Evolutionary conservation across 1,140 invertebrate species (phyloP).

Genomic region (Ceratitis capitata): DNA sequence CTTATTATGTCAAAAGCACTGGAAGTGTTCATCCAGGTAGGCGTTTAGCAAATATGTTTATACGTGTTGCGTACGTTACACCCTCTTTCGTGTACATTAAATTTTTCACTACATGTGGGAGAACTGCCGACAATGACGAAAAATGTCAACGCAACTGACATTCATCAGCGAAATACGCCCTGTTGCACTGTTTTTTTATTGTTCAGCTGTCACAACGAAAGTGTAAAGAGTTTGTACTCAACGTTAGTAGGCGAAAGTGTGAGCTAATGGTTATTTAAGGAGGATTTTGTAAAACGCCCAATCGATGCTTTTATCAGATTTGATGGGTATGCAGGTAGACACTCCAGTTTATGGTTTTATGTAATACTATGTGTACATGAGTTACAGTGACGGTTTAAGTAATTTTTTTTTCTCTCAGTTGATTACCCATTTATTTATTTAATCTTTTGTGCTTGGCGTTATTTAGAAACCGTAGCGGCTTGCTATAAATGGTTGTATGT

Average conservation of each 20-base stretch:
- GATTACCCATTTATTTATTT: not conserved
- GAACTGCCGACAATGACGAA: not conserved
- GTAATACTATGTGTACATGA: too few relatives aligned
- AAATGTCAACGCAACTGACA: slow-evolving; percentile 17
- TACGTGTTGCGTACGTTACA: too few relatives aligned
- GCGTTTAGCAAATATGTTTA: not conserved
- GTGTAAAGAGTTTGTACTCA: not conserved
- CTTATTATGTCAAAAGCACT: not conserved
- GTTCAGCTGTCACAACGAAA: not conserved
- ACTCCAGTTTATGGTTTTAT: too few relatives aligned
- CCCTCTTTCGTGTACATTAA: not conserved
- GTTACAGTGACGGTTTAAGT: too few relatives aligned
- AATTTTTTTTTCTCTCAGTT: not conserved
- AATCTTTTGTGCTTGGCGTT: not conserved
- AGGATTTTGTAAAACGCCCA: not conserved
- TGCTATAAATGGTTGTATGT: not conserved
- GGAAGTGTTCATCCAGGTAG: not conserved
- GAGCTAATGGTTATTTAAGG: not conserved
- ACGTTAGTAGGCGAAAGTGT: not conserved
- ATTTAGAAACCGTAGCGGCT: not conserved
- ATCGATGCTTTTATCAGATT: not conserved
- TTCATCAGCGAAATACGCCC: not conserved
- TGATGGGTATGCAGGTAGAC: not conserved
- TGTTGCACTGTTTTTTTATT: slow-evolving; percentile 7
- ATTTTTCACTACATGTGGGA: not conserved